Conservation (phyloP, 2,797 vertebrate species). For the Aphelocoma californica region DNA sequence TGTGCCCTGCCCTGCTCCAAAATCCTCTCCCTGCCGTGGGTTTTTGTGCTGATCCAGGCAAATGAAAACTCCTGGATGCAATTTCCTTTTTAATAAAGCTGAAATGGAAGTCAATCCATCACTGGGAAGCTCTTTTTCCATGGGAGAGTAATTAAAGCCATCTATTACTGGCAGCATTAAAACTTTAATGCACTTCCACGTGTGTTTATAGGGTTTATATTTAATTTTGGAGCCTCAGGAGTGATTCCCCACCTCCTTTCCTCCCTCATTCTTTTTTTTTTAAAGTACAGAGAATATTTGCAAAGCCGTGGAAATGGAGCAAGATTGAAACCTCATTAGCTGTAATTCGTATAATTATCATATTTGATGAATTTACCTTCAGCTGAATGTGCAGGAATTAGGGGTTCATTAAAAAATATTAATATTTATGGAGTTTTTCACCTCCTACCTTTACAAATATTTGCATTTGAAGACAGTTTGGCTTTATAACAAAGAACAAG, state of each 20-base stretch:
- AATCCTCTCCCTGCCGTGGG: not conserved
- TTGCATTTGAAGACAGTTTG: not conserved
- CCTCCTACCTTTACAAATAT: not conserved
- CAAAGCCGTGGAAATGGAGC: not conserved
- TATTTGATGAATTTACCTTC: not conserved
- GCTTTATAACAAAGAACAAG: not conserved
- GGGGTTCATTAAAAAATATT: constrained; percentile 14
- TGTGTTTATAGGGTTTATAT: not conserved
- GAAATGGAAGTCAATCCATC: not conserved
- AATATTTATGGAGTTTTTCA: not conserved
- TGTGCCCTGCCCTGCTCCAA: not conserved
- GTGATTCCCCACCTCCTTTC: not conserved
- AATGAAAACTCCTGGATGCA: not conserved
- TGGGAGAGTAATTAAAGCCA: not conserved
- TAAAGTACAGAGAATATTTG: not conserved
- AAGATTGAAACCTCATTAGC: not conserved
- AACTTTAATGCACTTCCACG: not conserved
- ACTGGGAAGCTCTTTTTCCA: not conserved
- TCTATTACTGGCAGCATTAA: not conserved
- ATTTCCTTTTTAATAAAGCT: constrained; percentile 25
- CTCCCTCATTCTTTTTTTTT: not conserved
- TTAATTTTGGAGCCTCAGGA: not conserved
- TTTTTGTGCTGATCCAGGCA: not conserved
- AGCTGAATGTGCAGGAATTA: not conserved
- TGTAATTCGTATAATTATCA: not conserved